Conservation (phyloP, 1,140 invertebrate genomes). For the Pteromalus puparum region DNA sequence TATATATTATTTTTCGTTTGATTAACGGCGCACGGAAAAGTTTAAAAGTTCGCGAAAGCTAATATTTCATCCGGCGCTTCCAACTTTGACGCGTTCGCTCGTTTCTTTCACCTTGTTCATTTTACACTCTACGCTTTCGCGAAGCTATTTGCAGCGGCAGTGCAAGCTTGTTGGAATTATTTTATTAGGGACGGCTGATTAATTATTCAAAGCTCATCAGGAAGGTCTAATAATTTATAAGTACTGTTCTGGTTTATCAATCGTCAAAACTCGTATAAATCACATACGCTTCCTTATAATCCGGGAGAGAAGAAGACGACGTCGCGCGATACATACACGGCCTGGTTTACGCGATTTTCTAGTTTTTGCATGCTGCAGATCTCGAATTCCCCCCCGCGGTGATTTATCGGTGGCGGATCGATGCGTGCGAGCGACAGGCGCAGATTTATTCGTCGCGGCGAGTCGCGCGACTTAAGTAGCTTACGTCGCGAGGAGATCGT, state of each 20-base stretch:
- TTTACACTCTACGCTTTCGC: background rate
- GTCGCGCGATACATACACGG: background rate
- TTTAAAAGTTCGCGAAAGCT: background rate
- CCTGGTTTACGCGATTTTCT: conserved; percentile 4
- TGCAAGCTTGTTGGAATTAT: background rate
- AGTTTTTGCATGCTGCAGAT: conserved; percentile 3
- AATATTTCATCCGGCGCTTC: conserved; percentile 1
- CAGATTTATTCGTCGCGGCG: conserved; percentile 11
- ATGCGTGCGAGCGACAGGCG: background rate
- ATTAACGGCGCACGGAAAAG: background rate
- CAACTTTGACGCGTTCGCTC: background rate
- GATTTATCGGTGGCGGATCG: conserved; percentile 44
- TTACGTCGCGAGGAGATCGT: conserved; percentile 42
- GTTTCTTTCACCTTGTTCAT: background rate
- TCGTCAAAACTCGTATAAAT: background rate
- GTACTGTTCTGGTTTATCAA: background rate
- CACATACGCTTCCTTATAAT: background rate
- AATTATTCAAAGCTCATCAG: background rate
- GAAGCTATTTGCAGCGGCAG: background rate
- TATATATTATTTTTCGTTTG: background rate
- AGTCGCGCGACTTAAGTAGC: conserved; percentile 41
- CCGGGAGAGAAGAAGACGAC: background rate
- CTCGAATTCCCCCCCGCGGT: background rate
- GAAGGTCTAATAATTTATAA: too few relatives aligned
- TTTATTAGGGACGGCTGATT: background rate